phyloP scores from a whole-genome alignment of 2,113 vertebrate genomes.

The Athene cunicularia region DNA sequence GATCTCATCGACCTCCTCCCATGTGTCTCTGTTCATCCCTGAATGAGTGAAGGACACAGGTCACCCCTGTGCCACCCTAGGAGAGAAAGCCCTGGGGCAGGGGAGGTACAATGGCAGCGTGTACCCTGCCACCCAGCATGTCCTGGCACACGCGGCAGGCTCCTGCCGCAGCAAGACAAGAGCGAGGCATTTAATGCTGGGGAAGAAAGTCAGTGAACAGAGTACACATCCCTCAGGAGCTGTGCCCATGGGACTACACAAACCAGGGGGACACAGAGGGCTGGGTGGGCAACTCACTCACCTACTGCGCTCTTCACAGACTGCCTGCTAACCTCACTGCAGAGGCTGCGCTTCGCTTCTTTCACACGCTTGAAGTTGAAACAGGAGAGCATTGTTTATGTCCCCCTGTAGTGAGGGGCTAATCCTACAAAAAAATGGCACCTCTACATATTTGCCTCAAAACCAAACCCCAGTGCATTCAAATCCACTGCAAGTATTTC shows the following conservation, averaged over 20 bases:
- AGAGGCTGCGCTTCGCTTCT: too few species aligned
- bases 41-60: rapidly evolving
- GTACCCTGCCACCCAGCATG: background rate
- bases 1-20: background rate
- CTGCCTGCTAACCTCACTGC: background rate
- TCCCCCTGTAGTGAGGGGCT: background rate
- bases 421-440: background rate
- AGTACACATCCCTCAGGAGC: background rate
- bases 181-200: background rate
- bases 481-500: background rate
- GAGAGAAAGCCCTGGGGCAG: background rate
- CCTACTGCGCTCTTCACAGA: rapidly evolving
- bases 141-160: rapidly evolving
- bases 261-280: too few species aligned
- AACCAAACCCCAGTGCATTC: background rate
- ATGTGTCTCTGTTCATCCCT: rapidly evolving
- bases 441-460: background rate
- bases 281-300: background rate
- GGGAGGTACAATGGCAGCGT: rapidly evolving
- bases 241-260: rapidly evolving
- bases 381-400: rapidly evolving
- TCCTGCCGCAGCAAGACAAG: rapidly evolving
- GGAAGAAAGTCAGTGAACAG: background rate
- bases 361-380: rapidly evolving
- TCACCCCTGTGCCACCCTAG: background rate